Conservation (phyloP, 2,888 invertebrate genomes). For the Ectobius pallidus region DNA sequence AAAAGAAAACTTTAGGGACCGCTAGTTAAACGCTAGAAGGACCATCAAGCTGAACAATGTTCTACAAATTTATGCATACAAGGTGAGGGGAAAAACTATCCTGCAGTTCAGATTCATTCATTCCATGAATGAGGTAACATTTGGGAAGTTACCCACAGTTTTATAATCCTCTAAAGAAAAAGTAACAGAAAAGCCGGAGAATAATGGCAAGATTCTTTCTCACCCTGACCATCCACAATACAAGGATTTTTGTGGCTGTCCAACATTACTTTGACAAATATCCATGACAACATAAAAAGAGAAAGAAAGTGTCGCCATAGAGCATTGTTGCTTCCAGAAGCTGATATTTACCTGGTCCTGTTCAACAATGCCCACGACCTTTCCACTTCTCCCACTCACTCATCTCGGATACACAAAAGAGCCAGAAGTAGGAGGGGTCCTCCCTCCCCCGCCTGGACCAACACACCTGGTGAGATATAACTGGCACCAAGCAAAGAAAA, state of each 20-base stretch:
- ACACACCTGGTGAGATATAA: slow-evolving; percentile 35
- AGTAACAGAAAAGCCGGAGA: too few species aligned
- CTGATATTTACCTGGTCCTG: slow-evolving; percentile 29
- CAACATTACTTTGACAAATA: not conserved
- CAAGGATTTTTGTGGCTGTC: not conserved
- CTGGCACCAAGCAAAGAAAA: slow-evolving; percentile 12
- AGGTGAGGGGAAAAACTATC: too few species aligned
- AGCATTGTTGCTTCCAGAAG: slow-evolving; percentile 22
- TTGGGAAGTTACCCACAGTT: too few species aligned
- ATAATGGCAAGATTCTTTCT: too few species aligned
- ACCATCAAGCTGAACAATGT: too few species aligned
- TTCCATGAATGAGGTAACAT: too few species aligned
- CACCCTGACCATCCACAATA: not conserved
- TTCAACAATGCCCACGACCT: slow-evolving; percentile 24
- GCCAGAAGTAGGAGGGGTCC: slow-evolving; percentile 14
- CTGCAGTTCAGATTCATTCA: too few species aligned
- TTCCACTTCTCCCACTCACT: not conserved
- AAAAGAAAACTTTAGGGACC: too few species aligned
- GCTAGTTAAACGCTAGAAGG: too few species aligned
- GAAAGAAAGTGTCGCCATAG: slow-evolving; percentile 9
- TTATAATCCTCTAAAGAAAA: too few species aligned
- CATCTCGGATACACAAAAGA: slow-evolving; percentile 15
- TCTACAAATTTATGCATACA: too few species aligned
- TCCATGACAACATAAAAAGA: not conserved
- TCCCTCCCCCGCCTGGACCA: slow-evolving; percentile 16